These are phyloP conservation scores for Saxicola maurus DNA, from an alignment of 2,797 vertebrate genomes.

Conservation along the genomic window DNA sequence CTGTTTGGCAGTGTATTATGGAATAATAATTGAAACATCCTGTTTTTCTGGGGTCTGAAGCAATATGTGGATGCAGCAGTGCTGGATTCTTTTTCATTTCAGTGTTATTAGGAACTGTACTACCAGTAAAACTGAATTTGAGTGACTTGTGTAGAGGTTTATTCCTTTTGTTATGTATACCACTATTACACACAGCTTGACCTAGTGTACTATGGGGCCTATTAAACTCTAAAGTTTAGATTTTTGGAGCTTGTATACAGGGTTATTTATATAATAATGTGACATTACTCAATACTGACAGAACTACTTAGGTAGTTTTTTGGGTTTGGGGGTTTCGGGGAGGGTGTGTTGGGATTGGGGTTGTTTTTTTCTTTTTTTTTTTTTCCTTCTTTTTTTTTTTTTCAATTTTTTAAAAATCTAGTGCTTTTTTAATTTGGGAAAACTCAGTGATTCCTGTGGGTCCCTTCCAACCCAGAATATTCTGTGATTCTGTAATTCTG, in stretches of 20 bases:
- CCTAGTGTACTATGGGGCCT: conserved; percentile 66
- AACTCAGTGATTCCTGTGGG: background rate
- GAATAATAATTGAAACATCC: conserved; percentile 53
- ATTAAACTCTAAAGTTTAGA: conserved; percentile 73
- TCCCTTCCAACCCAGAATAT: background rate
- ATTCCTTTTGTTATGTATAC: conserved; percentile 65
- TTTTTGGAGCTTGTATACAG: conserved; percentile 77
- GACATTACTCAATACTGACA: conserved; percentile 78
- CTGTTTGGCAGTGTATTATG: conserved; percentile 19
- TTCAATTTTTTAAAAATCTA: background rate
- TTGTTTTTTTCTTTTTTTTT: accelerated
- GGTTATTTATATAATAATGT: conserved; percentile 84
- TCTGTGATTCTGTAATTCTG: background rate
- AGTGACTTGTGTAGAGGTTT: conserved; percentile 70
- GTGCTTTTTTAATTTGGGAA: conserved; percentile 35
- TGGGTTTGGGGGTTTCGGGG: background rate
- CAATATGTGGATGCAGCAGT: conserved; percentile 73
- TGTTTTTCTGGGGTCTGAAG: conserved; percentile 67
- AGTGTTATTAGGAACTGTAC: conserved; percentile 74
- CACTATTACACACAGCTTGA: conserved; percentile 73
- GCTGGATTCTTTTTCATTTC: conserved; percentile 72
- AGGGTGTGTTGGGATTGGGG: background rate
- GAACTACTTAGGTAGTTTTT: conserved; percentile 74
- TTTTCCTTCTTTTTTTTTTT: background rate
- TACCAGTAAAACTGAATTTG: conserved; percentile 69